Evolutionary conservation across 2,888 invertebrate species (phyloP).

Genomic region (Poecilobothrus nobilitatus): DNA sequence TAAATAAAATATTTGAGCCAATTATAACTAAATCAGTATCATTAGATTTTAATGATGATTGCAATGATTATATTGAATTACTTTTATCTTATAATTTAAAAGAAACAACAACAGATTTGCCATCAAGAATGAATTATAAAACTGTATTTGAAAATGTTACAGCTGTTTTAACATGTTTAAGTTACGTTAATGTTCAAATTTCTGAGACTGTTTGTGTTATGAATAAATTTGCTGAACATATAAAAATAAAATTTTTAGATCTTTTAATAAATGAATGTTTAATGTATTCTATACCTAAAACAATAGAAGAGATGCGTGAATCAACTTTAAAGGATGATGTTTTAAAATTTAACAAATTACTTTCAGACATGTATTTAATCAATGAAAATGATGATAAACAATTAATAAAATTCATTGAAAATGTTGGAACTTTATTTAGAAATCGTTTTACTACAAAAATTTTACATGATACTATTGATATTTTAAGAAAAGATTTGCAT

Average conservation of each 20-base stretch:
- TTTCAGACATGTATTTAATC: constrained; percentile 52
- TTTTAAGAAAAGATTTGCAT: constrained; percentile 76
- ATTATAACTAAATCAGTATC: constrained; percentile 39
- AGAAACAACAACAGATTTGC: constrained; percentile 27
- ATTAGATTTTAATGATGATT: constrained; percentile 31
- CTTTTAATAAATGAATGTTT: constrained; percentile 65
- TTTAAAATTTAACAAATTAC: constrained; percentile 54
- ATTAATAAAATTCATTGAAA: constrained; percentile 59
- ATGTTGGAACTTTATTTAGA: constrained; percentile 67
- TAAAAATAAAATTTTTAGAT: constrained; percentile 54
- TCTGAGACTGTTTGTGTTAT: constrained; percentile 35
- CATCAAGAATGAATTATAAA: constrained; percentile 36
- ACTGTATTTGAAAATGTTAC: constrained; percentile 36
- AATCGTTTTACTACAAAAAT: constrained; percentile 67
- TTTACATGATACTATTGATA: constrained; percentile 55
- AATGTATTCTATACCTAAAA: constrained; percentile 66
- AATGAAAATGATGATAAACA: constrained; percentile 47
- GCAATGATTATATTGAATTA: constrained; percentile 30
- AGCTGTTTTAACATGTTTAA: constrained; percentile 32
- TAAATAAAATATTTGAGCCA: constrained; percentile 40
- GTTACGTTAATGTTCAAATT: constrained; percentile 36
- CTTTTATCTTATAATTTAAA: constrained; percentile 39
- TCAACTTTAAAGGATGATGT: constrained; percentile 60
- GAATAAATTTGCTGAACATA: constrained; percentile 48
- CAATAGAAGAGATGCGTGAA: constrained; percentile 57